A percentile compares a stretch with the other conserved stretches of the same genome.
Conservation (phyloP, 1,140 invertebrate genomes). For the Eupristina koningsbergeri region DNA sequence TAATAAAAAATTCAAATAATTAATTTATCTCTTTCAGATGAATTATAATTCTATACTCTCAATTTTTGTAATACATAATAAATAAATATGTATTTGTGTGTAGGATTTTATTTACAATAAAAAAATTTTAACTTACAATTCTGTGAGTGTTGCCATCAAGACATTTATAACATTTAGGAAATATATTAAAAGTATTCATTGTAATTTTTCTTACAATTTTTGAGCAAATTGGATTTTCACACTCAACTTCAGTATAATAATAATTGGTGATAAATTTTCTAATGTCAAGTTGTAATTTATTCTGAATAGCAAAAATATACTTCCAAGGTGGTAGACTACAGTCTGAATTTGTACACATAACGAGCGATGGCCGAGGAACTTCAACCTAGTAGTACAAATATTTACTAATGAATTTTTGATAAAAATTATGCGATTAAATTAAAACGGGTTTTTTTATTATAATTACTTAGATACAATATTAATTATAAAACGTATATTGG, state of each 20-base stretch:
- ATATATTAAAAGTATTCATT: constrained; percentile 76
- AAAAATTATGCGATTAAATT: too few species aligned
- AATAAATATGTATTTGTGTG: too few species aligned
- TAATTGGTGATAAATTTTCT: constrained; percentile 81
- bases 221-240: constrained; percentile 90
- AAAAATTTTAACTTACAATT: constrained; percentile 72
- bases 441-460: too few species aligned
- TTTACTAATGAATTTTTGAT: too few species aligned
- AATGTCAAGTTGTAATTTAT: constrained; percentile 80
- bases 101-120: background rate
- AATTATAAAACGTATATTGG: too few species aligned
- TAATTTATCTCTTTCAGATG: too few species aligned
- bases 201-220: constrained; percentile 80
- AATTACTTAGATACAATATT: too few species aligned
- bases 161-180: constrained; percentile 85
- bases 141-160: constrained; percentile 82
- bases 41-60: too few species aligned
- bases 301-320: constrained; percentile 80
- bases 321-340: constrained; percentile 78
- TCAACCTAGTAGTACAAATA: too few species aligned
- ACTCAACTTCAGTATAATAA: constrained; percentile 86
- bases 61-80: too few species aligned
- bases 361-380: constrained; percentile 72
- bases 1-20: too few species aligned
- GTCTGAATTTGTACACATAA: constrained; percentile 79